Evolutionary conservation across 92 coral and sea anemone species (phyloP).

Genomic region (Diadumene lineata): DNA sequence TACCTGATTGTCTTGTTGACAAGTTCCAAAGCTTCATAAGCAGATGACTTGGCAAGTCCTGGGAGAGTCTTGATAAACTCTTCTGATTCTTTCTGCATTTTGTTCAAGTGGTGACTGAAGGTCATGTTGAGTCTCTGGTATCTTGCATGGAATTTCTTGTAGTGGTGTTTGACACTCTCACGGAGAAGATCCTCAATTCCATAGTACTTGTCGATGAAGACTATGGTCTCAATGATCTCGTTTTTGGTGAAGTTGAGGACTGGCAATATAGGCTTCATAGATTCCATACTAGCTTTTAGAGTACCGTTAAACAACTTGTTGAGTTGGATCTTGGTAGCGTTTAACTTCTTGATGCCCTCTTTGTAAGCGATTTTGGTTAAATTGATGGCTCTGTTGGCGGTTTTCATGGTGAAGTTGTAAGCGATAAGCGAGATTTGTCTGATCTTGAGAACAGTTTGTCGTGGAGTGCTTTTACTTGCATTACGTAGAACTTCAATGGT

Average conservation of each 20-base stretch:
- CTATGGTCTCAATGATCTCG: slow-evolving; percentile 75
- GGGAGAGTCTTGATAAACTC: slow-evolving; percentile 19
- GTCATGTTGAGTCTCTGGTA: slow-evolving; percentile 19
- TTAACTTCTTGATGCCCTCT: slow-evolving; percentile 40
- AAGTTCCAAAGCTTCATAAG: slow-evolving; percentile 39
- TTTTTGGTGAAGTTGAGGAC: slow-evolving; percentile 60
- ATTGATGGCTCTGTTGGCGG: slow-evolving; percentile 49
- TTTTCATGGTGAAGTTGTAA: slow-evolving; percentile 58
- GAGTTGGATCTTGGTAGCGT: slow-evolving; percentile 52
- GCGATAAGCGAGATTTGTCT: slow-evolving; percentile 44
- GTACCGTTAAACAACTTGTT: slow-evolving; percentile 43
- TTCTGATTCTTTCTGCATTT: slow-evolving; percentile 38
- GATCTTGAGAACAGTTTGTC: slow-evolving; percentile 57
- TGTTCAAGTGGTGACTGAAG: slow-evolving; percentile 21
- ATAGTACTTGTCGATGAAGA: slow-evolving; percentile 77
- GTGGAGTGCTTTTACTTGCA: slow-evolving; percentile 69
- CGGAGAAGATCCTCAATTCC: slow-evolving; percentile 56
- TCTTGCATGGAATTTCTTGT: slow-evolving; percentile 19
- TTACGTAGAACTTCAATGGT: slow-evolving; percentile 47
- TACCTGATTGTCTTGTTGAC: slow-evolving; percentile 64
- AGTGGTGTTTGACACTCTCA: slow-evolving; percentile 34
- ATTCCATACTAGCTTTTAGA: slow-evolving; percentile 24
- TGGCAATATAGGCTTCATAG: slow-evolving; percentile 49
- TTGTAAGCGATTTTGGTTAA: slow-evolving; percentile 43
- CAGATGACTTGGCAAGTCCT: slow-evolving; percentile 35